These are phyloP conservation scores for Protodeltote pygarga DNA, from an alignment of 2,888 invertebrate species.

Conservation along the genomic window DNA sequence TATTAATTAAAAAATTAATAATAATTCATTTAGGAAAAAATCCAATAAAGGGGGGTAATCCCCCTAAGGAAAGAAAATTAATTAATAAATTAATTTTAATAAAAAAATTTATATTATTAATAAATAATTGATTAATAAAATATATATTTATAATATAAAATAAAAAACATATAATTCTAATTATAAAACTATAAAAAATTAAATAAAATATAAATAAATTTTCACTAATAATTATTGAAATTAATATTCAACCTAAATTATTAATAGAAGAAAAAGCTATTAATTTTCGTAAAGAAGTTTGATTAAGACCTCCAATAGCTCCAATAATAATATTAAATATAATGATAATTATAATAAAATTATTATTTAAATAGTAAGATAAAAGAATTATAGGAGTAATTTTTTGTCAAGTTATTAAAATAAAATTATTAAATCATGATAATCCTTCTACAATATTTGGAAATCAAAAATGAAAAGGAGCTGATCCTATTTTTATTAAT, in stretches of 20 bases:
- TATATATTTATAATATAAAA: conserved; percentile 81
- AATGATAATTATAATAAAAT: conserved; percentile 76
- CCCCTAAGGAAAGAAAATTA: conserved; percentile 87
- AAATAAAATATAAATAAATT: conserved; percentile 80
- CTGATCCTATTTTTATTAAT: conserved; percentile 86
- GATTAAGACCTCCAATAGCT: conserved; percentile 83
- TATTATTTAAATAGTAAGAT: conserved; percentile 76
- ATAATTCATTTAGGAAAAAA: conserved; percentile 88
- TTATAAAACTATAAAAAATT: conserved; percentile 77
- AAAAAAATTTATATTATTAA: conserved; percentile 67
- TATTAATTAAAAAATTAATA: conserved; percentile 82
- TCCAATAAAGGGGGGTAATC: conserved; percentile 87
- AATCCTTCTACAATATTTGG: conserved; percentile 87
- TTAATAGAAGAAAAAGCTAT: conserved; percentile 89
- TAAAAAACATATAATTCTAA: conserved; percentile 74
- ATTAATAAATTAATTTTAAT: conserved; percentile 83
- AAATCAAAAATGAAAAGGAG: conserved; percentile 88
- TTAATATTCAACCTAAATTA: conserved; percentile 87
- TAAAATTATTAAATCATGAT: conserved; percentile 85
- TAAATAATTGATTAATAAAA: conserved; percentile 84
- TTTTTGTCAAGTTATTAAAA: conserved; percentile 89
- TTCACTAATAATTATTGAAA: conserved; percentile 77
- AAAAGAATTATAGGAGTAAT: conserved; percentile 87
- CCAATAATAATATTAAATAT: conserved; percentile 80
- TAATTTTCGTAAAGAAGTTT: conserved; percentile 86